phyloP scores from a whole-genome alignment of 2,113 vertebrate species.

The Laticauda laticaudata region DNA sequence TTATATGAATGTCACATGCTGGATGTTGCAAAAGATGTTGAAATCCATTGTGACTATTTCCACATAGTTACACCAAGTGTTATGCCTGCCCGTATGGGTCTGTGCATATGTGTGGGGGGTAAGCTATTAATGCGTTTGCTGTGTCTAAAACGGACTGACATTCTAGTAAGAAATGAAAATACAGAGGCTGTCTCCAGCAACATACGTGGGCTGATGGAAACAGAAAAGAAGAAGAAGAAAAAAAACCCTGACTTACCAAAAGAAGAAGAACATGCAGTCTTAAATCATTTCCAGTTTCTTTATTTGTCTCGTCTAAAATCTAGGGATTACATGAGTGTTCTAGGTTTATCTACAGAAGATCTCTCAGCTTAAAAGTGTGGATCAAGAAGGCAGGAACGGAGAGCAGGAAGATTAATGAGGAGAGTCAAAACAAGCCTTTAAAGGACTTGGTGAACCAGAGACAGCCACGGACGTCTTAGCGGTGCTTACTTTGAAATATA shows the following conservation, averaged over 20 bases:
- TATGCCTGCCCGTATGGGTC: conserved; percentile 15
- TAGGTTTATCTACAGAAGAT: conserved; percentile 41
- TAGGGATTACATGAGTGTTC: conserved; percentile 39
- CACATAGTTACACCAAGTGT: conserved; percentile 45
- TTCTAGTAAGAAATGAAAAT: conserved; percentile 9
- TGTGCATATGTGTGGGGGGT: conserved; percentile 43
- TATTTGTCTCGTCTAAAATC: conserved; percentile 40
- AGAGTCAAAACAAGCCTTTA: conserved; percentile 35
- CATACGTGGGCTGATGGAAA: not conserved
- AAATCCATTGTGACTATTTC: conserved; percentile 54
- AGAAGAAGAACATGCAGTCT: conserved; percentile 34
- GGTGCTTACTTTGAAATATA: not conserved
- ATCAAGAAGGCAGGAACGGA: conserved; percentile 36
- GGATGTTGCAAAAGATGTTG: conserved; percentile 5
- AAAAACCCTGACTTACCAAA: conserved; percentile 38
- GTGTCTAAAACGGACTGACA: conserved; percentile 20
- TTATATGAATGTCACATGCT: not conserved
- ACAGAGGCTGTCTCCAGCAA: conserved; percentile 28
- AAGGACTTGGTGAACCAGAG: not conserved
- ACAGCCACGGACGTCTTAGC: not conserved
- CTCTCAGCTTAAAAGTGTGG: conserved; percentile 42
- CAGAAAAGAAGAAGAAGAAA: conserved; percentile 20
- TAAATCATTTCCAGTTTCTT: conserved; percentile 56
- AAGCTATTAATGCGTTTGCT: not conserved
- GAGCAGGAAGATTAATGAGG: conserved; percentile 18